phyloP scores from a whole-genome alignment of 2,888 invertebrate genomes.

The Meiosimyza platycephala region DNA sequence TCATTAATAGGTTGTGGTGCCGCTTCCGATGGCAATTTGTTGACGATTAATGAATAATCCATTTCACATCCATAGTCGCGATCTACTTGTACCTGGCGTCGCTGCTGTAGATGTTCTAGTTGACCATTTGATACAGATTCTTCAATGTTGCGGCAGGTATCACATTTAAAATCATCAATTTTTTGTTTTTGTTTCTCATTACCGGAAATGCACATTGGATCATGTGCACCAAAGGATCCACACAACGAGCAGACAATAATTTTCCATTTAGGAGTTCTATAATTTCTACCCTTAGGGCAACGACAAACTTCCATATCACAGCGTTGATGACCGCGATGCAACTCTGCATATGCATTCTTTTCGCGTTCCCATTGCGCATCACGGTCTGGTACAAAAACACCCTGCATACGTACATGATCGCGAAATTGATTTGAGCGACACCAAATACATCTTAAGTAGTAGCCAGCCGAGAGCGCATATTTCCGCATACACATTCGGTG shows the following conservation, averaged over 20 bases:
- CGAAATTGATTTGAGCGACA: conserved; percentile 56
- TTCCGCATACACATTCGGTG: conserved; percentile 58
- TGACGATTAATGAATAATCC: conserved; percentile 29
- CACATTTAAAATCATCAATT: conserved; percentile 48
- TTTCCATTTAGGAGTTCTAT: conserved; percentile 51
- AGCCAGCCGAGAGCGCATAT: conserved; percentile 60
- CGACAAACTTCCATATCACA: conserved; percentile 74
- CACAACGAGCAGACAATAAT: conserved; percentile 53
- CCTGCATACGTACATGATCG: conserved; percentile 53
- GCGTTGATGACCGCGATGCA: conserved; percentile 71
- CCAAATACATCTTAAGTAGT: conserved; percentile 62
- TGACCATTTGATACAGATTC: background rate
- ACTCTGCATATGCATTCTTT: conserved; percentile 79
- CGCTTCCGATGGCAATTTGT: background rate
- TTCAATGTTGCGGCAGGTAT: conserved; percentile 45
- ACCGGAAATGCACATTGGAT: conserved; percentile 45
- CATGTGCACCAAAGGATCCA: conserved; percentile 54
- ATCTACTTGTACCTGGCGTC: too few relatives aligned
- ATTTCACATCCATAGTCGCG: background rate
- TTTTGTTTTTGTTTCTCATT: conserved; percentile 19
- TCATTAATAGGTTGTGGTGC: conserved; percentile 1
- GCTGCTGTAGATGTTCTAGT: too few relatives aligned
- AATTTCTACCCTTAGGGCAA: conserved; percentile 73
- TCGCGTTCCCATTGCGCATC: conserved; percentile 85
- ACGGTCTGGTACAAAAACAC: conserved; percentile 68